Evolutionary conservation across 37 sponge, comb jelly and placozoan species (phyloP).

Genomic region (Eunapius fragilis): DNA sequence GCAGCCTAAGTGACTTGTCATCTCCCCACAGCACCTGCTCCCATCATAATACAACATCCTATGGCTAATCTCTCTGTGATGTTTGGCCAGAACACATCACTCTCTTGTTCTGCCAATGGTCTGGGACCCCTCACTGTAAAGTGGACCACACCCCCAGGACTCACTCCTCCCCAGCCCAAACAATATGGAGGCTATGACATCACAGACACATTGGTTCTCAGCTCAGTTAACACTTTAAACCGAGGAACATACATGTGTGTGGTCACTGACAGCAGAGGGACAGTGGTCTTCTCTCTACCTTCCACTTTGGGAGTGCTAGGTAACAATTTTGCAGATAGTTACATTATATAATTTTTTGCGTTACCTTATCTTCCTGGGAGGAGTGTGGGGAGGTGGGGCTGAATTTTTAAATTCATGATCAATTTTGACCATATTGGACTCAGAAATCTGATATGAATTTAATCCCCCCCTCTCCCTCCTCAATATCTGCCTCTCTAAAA

Average conservation of each 20-base stretch:
- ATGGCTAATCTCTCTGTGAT: neutral
- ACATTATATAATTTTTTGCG: too few relatives aligned
- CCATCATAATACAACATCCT: neutral
- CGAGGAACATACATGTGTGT: neutral
- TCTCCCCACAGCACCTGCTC: neutral
- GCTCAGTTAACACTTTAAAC: neutral
- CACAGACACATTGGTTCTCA: neutral
- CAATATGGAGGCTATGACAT: neutral
- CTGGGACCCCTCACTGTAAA: neutral
- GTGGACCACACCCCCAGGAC: neutral
- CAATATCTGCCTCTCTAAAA: too few relatives aligned
- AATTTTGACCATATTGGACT: too few relatives aligned
- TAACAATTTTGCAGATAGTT: neutral
- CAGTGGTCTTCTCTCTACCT: neutral
- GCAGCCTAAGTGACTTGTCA: too few relatives aligned
- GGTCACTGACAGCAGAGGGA: neutral
- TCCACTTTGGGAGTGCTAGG: neutral
- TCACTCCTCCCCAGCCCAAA: neutral
- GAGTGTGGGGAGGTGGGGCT: too few relatives aligned
- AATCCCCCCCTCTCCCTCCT: too few relatives aligned
- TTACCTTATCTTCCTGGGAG: too few relatives aligned
- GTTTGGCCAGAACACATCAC: neutral
- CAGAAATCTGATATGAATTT: too few relatives aligned
- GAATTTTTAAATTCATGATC: too few relatives aligned
- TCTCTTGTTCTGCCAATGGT: neutral